Evolutionary conservation across 2,113 vertebrate species (phyloP).

Genomic region (Plotosus lineatus): DNA sequence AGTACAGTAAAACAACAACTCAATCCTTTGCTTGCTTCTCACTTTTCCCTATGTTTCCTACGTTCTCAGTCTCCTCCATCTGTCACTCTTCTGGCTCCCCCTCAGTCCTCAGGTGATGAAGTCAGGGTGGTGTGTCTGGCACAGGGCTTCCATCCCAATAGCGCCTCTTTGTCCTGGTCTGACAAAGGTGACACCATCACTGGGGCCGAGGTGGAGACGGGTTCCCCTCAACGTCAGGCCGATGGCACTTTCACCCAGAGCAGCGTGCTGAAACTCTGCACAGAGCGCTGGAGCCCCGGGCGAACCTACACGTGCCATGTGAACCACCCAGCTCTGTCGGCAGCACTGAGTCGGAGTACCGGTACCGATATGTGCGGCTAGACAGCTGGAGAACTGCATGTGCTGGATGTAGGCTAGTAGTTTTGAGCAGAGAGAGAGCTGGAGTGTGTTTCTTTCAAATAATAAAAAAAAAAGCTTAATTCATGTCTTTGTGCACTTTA

Average conservation of each 20-base stretch:
- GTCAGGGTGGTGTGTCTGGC: conserved; percentile 62
- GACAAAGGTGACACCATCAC: accelerated
- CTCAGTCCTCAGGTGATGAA: accelerated
- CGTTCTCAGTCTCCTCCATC: conserved; percentile 41
- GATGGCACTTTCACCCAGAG: conserved; percentile 59
- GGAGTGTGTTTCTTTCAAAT: no score
- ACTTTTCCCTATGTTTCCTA: background rate
- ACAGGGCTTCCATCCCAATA: background rate
- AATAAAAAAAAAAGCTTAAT: background rate
- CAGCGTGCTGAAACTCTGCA: conserved; percentile 53
- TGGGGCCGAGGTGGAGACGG: background rate
- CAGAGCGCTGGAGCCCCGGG: background rate
- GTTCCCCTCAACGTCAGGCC: conserved; percentile 16
- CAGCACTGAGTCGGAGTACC: conserved; percentile 45
- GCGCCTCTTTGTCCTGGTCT: background rate
- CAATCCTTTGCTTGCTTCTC: background rate
- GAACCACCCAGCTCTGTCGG: conserved; percentile 50
- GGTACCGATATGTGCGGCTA: background rate
- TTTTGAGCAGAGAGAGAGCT: background rate
- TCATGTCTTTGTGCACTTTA: background rate
- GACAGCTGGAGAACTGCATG: background rate
- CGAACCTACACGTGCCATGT: conserved; percentile 34
- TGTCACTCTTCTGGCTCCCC: conserved; percentile 46
- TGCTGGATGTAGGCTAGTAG: background rate
- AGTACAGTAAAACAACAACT: no score